Evolutionary conservation across 2,888 invertebrate species (phyloP).

Genomic region (Mythimna ferrago): DNA sequence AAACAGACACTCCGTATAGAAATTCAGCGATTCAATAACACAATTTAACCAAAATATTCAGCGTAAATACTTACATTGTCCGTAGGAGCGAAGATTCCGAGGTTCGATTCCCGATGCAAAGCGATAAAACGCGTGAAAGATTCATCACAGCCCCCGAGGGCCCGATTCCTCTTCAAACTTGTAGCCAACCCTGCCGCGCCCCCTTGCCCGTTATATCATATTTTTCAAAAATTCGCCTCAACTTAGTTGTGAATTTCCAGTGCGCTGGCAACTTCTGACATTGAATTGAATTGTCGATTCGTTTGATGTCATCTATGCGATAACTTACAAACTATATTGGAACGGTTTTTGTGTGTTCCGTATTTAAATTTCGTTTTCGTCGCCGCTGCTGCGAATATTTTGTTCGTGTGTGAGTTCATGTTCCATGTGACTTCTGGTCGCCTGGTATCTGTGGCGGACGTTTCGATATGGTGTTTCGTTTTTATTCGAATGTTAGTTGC

Average conservation of each 20-base stretch:
- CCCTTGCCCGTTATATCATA: constrained; percentile 84
- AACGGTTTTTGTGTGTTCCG: constrained; percentile 46
- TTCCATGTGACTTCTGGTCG: constrained; percentile 33
- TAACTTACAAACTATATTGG: constrained; percentile 64
- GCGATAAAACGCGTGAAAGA: constrained; percentile 89
- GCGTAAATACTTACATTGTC: constrained; percentile 61
- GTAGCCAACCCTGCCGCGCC: constrained; percentile 78
- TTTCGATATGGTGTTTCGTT: constrained; percentile 12
- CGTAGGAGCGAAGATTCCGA: constrained; percentile 71
- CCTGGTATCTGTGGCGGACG: constrained; percentile 30
- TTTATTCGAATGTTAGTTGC: constrained; percentile 14
- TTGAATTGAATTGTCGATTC: constrained; percentile 78
- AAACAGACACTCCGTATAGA: constrained; percentile 35
- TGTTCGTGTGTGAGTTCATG: constrained; percentile 24
- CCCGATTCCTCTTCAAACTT: constrained; percentile 87
- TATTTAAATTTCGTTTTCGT: constrained; percentile 57
- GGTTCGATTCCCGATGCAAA: constrained; percentile 86
- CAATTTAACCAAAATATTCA: constrained; percentile 58
- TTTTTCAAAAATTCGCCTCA: constrained; percentile 85
- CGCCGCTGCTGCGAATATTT: constrained; percentile 48
- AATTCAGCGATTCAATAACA: constrained; percentile 54
- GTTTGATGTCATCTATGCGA: constrained; percentile 67
- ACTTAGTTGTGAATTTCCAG: constrained; percentile 77
- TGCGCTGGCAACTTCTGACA: constrained; percentile 77
- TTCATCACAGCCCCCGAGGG: constrained; percentile 87